A percentile compares a stretch with the other conserved stretches of the same genome.
phyloP scores from a whole-genome alignment of 2,888 invertebrate species.

The Mythimna lalbum region DNA sequence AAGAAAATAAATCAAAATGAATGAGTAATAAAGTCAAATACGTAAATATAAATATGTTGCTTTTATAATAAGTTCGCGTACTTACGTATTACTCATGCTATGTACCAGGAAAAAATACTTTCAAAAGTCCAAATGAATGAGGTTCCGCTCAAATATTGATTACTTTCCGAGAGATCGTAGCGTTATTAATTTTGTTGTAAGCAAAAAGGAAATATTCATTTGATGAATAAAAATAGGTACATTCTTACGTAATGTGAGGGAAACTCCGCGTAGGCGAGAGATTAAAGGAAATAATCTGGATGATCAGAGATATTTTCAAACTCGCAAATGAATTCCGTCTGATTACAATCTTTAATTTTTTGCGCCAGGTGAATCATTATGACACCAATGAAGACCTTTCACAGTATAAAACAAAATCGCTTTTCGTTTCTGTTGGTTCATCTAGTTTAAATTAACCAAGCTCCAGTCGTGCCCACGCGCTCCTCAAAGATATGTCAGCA shows the following conservation, averaged over 20 bases:
- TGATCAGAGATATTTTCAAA: constrained; percentile 11
- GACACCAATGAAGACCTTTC: not conserved
- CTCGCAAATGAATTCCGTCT: constrained; percentile 3
- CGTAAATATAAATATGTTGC: not conserved
- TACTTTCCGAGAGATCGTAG: constrained; percentile 20
- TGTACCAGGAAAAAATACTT: not conserved
- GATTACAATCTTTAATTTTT: constrained; percentile 10
- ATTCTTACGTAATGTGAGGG: not conserved
- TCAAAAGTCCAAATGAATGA: constrained; percentile 6
- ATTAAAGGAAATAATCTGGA: constrained; percentile 4
- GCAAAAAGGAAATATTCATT: constrained; percentile 10
- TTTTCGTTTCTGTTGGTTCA: no score
- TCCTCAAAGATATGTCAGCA: no score
- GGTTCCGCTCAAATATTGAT: constrained; percentile 14
- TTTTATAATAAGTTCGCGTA: not conserved
- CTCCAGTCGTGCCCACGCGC: no score
- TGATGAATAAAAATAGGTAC: constrained; percentile 13
- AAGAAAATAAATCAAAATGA: not conserved
- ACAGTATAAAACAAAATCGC: no score
- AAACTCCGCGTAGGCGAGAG: not conserved
- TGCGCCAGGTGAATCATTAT: not conserved
- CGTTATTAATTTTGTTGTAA: constrained; percentile 26
- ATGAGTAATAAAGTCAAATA: not conserved
- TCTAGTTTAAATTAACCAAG: no score
- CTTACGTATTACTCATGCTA: no score